phyloP scores from a whole-genome alignment of 2,113 vertebrate species.

The Vimba vimba region DNA sequence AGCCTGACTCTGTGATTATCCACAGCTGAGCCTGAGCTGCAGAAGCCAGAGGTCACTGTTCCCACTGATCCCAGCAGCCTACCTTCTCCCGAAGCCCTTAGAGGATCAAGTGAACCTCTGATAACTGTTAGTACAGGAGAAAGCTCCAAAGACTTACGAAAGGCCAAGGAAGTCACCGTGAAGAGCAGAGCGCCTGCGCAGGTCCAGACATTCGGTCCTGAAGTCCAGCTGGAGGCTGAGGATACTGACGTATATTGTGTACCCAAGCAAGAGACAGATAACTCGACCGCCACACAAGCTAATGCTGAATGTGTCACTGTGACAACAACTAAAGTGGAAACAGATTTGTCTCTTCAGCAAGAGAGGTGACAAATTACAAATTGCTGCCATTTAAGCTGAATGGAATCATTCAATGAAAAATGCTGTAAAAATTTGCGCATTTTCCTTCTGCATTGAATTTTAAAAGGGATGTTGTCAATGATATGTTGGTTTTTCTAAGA shows the following conservation, averaged over 20 bases:
- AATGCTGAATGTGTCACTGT: background rate
- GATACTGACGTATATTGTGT: background rate
- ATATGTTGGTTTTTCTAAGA: background rate
- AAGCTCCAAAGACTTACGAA: constrained; percentile 43
- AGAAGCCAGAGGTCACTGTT: constrained; percentile 2
- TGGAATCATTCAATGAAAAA: background rate
- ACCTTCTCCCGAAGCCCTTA: background rate
- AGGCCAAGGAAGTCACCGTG: constrained; percentile 61
- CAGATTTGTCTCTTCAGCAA: background rate
- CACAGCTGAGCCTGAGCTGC: constrained; percentile 31
- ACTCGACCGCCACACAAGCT: background rate
- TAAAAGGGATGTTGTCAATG: background rate
- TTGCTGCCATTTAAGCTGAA: background rate
- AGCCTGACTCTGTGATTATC: background rate
- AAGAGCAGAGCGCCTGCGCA: constrained; percentile 59
- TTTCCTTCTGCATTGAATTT: background rate
- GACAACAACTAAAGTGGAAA: constrained; percentile 13
- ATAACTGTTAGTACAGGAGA: background rate
- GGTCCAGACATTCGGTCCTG: constrained; percentile 61
- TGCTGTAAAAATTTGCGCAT: background rate
- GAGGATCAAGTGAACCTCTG: background rate
- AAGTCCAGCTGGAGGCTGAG: constrained; percentile 23
- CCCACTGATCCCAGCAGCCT: background rate
- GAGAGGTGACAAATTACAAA: constrained; percentile 53
- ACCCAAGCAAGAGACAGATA: background rate